Conservation (phyloP, 1,140 invertebrate genomes). For the Saccostrea echinata region DNA sequence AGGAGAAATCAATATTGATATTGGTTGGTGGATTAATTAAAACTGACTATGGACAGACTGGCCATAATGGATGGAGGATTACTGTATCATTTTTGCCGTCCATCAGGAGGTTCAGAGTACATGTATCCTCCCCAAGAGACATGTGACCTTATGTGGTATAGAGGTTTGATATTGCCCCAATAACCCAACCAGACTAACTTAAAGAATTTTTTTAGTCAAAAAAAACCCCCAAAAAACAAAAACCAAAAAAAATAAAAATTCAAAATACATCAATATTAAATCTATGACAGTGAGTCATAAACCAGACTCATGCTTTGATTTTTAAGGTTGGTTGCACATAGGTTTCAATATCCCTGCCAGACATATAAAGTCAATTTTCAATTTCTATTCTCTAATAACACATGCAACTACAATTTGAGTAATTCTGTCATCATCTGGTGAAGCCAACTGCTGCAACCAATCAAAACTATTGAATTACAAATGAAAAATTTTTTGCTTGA, state of each 20-base stretch:
- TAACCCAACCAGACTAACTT: background rate
- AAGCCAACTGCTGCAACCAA: slow-evolving; percentile 11
- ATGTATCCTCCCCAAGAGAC: background rate
- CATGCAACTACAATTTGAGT: slow-evolving; percentile 10
- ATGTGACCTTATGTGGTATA: background rate
- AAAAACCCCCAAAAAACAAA: too few relatives aligned
- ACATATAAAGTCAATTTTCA: slow-evolving; percentile 22
- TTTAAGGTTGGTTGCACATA: slow-evolving; percentile 6
- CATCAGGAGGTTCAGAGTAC: background rate
- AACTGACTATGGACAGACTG: background rate
- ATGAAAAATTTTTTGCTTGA: background rate
- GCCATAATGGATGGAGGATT: background rate
- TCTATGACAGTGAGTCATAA: background rate
- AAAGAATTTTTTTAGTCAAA: too few relatives aligned
- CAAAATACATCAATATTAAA: background rate
- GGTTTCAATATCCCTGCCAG: background rate
- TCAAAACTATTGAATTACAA: slow-evolving; percentile 13
- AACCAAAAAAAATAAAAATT: background rate
- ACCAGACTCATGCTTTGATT: background rate
- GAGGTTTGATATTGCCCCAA: background rate
- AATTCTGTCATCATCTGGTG: slow-evolving; percentile 5
- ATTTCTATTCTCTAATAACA: background rate
- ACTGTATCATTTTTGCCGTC: background rate
- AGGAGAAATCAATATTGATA: background rate
- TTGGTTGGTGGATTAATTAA: slow-evolving; percentile 11